Percentiles rank a stretch among this genome's conserved stretches.
These are phyloP conservation scores for Acronicta aceris DNA, from an alignment of 2,888 invertebrate genomes.

Conservation along the genomic window DNA sequence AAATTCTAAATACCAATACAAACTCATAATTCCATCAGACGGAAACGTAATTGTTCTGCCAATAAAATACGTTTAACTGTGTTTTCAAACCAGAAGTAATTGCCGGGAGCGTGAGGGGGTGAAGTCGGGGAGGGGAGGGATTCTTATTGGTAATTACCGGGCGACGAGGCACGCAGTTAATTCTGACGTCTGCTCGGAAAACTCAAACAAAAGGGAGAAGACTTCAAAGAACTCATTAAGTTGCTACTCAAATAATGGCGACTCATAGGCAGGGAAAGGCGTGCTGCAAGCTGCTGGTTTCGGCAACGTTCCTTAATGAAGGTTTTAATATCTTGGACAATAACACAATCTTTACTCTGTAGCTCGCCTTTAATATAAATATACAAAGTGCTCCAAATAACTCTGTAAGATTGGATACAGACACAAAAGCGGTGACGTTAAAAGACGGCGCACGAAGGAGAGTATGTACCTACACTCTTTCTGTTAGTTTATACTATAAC, in stretches of 20 bases:
- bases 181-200: constrained; percentile 71
- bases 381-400: too few species aligned
- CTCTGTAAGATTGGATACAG: too few species aligned
- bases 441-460: too few species aligned
- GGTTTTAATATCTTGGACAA: constrained; percentile 32
- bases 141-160: constrained; percentile 72
- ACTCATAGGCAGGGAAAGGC: constrained; percentile 43
- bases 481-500: too few species aligned
- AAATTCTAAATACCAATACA: constrained; percentile 45
- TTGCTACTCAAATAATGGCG: constrained; percentile 74
- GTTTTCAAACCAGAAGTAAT: constrained; percentile 67
- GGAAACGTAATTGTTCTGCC: constrained; percentile 54
- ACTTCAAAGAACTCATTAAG: constrained; percentile 80
- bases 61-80: constrained; percentile 62
- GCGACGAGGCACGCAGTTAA: constrained; percentile 65
- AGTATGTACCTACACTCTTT: too few species aligned
- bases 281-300: constrained; percentile 25
- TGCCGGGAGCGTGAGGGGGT: constrained; percentile 47
- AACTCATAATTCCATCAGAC: constrained; percentile 54
- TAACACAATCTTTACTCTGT: constrained; percentile 12
- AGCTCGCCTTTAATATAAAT: neutral
- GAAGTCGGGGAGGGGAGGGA: constrained; percentile 24
- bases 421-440: too few species aligned
- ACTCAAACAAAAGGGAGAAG: constrained; percentile 77
- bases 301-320: constrained; percentile 30